These are phyloP conservation scores for Ranitomeya variabilis DNA, from an alignment of 2,113 vertebrate genomes.

Conservation along the genomic window DNA sequence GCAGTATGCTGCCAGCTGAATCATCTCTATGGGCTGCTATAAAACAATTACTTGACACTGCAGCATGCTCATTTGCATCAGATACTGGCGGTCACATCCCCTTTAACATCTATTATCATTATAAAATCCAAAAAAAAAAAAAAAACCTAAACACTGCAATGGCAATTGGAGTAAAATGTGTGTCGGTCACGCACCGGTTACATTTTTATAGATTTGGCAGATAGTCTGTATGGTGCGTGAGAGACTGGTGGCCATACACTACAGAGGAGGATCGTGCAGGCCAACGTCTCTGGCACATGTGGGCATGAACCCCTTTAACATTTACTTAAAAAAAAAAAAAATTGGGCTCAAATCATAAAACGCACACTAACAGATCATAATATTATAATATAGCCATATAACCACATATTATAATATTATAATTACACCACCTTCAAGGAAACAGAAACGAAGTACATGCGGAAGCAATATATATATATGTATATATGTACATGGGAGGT, in stretches of 20 bases:
- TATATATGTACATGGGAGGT: conserved; percentile 70
- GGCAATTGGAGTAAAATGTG: conserved; percentile 67
- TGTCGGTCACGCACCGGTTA: conserved; percentile 66
- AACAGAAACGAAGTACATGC: conserved; percentile 72
- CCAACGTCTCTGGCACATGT: conserved; percentile 57
- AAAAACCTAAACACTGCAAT: conserved; percentile 68
- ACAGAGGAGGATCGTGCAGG: conserved; percentile 6
- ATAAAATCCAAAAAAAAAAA: conserved; percentile 42
- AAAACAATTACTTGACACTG: conserved; percentile 30
- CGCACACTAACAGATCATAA: conserved; percentile 66
- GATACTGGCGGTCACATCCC: conserved; percentile 38
- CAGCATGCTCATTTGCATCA: conserved; percentile 53
- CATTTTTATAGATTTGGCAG: conserved; percentile 74
- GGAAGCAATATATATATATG: conserved; percentile 67
- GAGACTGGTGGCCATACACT: not conserved
- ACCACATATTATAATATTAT: conserved; percentile 66
- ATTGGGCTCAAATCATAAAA: conserved; percentile 74
- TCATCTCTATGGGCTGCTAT: not conserved
- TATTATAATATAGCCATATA: conserved; percentile 67
- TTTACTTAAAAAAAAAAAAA: conserved; percentile 63
- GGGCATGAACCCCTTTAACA: conserved; percentile 70
- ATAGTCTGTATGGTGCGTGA: conserved; percentile 60
- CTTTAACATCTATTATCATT: conserved; percentile 12
- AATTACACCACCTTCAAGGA: conserved; percentile 72
- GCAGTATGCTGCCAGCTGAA: conserved; percentile 11